These are phyloP conservation scores for Pilophorus perplexus DNA, from an alignment of 2,888 invertebrate species.

Conservation along the genomic window DNA sequence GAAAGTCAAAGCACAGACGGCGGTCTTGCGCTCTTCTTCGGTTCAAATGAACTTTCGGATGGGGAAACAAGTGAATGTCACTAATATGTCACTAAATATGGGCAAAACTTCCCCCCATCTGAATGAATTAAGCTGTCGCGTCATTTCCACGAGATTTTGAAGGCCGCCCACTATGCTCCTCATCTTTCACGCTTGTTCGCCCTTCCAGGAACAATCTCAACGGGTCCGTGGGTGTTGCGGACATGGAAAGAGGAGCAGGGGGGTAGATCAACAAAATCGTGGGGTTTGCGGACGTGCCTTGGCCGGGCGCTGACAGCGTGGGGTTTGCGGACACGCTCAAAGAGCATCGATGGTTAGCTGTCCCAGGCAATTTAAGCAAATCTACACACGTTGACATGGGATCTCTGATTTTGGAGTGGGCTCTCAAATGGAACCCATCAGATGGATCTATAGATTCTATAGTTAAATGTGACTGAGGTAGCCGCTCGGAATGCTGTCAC, in stretches of 20 bases:
- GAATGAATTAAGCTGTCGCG: too few species aligned
- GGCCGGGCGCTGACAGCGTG: neutral
- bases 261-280: neutral
- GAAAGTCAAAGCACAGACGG: too few species aligned
- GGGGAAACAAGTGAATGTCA: too few species aligned
- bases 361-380: neutral
- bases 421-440: neutral
- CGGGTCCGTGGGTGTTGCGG: neutral
- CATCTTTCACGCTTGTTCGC: too few species aligned
- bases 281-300: neutral
- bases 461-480: neutral
- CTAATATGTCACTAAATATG: too few species aligned
- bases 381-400: conserved; percentile 15
- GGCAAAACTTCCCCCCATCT: too few species aligned
- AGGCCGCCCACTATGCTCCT: too few species aligned
- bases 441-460: too few species aligned
- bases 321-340: neutral
- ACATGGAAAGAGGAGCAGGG: neutral
- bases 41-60: too few species aligned
- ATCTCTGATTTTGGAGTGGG: neutral
- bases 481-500: neutral
- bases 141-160: too few species aligned
- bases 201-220: too few species aligned
- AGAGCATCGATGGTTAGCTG: neutral
- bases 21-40: too few species aligned